Percentiles rank a stretch among this genome's conserved stretches.
These are phyloP conservation scores for Pyrochroa serraticornis DNA, from an alignment of 2,888 invertebrate genomes.

Conservation along the genomic window DNA sequence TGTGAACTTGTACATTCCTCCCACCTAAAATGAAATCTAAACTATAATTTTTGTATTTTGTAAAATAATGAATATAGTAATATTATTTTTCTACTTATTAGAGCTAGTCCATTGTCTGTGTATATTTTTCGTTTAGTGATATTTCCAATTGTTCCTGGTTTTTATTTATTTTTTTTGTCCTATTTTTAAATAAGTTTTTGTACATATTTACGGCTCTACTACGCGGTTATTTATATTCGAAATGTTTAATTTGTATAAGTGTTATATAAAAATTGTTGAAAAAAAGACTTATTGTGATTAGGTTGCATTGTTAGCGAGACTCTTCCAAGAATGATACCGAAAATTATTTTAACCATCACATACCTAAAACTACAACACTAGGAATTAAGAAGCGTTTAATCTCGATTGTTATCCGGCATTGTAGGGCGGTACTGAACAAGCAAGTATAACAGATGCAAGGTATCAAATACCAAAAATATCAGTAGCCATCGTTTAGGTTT, in stretches of 20 bases:
- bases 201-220: slow-evolving; percentile 21
- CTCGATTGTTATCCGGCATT: slow-evolving; percentile 18
- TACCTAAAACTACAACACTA: slow-evolving; percentile 15
- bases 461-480: slow-evolving; percentile 36
- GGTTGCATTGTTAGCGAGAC: slow-evolving; percentile 19
- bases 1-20: slow-evolving; percentile 41
- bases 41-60: slow-evolving; percentile 35
- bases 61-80: slow-evolving; percentile 36
- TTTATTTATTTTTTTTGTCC: slow-evolving; percentile 16
- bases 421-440: slow-evolving; percentile 1
- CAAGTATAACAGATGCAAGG: slow-evolving; percentile 27
- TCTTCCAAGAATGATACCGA: slow-evolving; percentile 18
- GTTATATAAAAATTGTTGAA: slow-evolving; percentile 7
- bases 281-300: slow-evolving; percentile 16
- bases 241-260: slow-evolving; percentile 18
- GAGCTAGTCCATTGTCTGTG: slow-evolving; percentile 38
- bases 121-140: slow-evolving; percentile 29
- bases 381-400: slow-evolving; percentile 14
- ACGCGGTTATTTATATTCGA: slow-evolving; percentile 9
- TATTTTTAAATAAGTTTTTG: slow-evolving; percentile 6
- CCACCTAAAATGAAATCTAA: slow-evolving; percentile 27
- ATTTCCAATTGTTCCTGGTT: slow-evolving; percentile 27
- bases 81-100: slow-evolving; percentile 44
- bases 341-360: slow-evolving; percentile 4
- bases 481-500: slow-evolving; percentile 33